Evolutionary conservation across 2,113 vertebrate species (phyloP), one percentile per base, ranked within the genome.

Genomic region (Hassar affinis): DNA sequence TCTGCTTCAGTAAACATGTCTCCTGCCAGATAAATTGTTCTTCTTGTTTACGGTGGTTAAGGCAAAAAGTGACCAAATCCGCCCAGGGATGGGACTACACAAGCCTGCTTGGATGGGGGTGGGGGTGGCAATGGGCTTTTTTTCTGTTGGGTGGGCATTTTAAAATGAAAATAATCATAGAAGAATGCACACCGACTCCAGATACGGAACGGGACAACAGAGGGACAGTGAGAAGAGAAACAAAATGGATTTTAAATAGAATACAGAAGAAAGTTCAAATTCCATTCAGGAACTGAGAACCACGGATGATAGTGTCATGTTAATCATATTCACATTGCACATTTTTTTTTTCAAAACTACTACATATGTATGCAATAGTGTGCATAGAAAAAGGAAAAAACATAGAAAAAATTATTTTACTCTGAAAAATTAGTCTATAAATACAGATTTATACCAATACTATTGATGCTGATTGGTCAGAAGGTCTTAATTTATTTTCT

Each of bases 1-100:
- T 91, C 91, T 20, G 52, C 20, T 88, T 90, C 91, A 91, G 91
- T 93, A 93, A 94, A 93, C 92, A 93, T 83, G 90, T 90, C 87
- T 89, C 87, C 87, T 86, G 87, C 90, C 91, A 92, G 91, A 91
- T 91, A 93, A 93, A 93, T 91, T 91, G 89, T 92, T 93, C 92
- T 88, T 87, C 87, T 92, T 93, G 92, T 94, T 93, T 93, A 94
- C 89, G 86, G 93, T 91, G 92, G 93, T 93, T 91, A 85, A 89
- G 88, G 90, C 86, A 84, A 56, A 87, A 91, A 83, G 69, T 87
- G 87, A 84, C 71, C 80, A 86, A 62, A 86, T 90, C 91, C 90
- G 77, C 88, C 88, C 89, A 91, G 86, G 88, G 86, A 92, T 38
- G 51, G 25, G 52, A 52, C 62, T 76, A 92, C 85, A 86, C 88